A percentile compares a stretch with the other conserved stretches of the same genome.
These are phyloP conservation scores for Haplochromis vanheusdeni DNA, from an alignment of 2,113 vertebrate genomes.

Conservation along the genomic window DNA sequence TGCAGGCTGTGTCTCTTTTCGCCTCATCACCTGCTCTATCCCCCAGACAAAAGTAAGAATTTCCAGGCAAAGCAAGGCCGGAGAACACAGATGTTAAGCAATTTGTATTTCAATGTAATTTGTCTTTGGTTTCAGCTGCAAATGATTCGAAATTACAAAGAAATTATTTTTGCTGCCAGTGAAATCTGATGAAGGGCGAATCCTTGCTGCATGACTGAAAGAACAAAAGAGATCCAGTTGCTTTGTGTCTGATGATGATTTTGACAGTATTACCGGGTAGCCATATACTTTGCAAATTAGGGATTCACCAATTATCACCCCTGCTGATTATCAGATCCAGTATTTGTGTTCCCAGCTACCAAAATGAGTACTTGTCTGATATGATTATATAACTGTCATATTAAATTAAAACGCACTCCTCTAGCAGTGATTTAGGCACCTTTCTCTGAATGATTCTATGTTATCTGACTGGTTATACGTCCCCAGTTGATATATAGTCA, in stretches of 20 bases:
- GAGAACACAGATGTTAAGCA: slow-evolving; percentile 44
- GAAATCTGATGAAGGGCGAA: slow-evolving; percentile 45
- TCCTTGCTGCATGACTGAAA: slow-evolving; percentile 27
- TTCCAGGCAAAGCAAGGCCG: slow-evolving; percentile 19
- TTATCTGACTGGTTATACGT: neutral
- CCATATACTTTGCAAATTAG: neutral
- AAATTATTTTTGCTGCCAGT: slow-evolving; percentile 30
- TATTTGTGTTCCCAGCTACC: neutral
- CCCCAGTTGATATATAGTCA: neutral
- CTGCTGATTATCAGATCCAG: neutral
- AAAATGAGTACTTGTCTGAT: neutral
- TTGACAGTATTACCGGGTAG: slow-evolving; percentile 13
- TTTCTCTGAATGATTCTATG: neutral
- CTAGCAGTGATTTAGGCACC: neutral
- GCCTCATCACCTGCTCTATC: slow-evolving; percentile 40
- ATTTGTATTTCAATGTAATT: slow-evolving; percentile 52
- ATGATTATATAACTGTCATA: neutral
- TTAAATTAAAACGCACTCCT: neutral
- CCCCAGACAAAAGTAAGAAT: slow-evolving; percentile 40
- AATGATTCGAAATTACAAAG: slow-evolving; percentile 28
- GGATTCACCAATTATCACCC: neutral
- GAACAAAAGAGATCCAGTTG: slow-evolving; percentile 15
- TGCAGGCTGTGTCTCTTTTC: slow-evolving; percentile 25
- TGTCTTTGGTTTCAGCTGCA: slow-evolving; percentile 40
- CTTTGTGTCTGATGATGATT: slow-evolving; percentile 17